phyloP scores from a whole-genome alignment of 2,113 vertebrate species.

The Pseudopodoces humilis region DNA sequence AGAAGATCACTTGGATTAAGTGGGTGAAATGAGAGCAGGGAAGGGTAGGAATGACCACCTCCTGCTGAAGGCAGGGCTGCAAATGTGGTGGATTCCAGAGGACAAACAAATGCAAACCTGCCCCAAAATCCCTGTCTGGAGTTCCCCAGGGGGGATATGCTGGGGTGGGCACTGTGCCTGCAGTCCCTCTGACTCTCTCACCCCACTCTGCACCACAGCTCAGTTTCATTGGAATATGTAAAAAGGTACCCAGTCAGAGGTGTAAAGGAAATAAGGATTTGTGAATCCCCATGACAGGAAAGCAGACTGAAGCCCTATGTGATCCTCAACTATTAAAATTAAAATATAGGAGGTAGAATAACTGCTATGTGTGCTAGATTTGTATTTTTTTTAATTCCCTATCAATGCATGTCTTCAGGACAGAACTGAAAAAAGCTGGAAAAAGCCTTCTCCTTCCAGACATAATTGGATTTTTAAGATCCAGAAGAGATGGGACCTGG shows the following conservation, averaged over 20 bases:
- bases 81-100: not conserved
- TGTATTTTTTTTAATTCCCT: not conserved
- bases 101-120: not conserved
- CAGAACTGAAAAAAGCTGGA: not conserved
- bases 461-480: not conserved
- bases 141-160: too few species aligned
- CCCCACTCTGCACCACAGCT: not conserved
- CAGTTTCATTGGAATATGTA: not conserved
- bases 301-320: accelerated
- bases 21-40: not conserved
- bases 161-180: not conserved
- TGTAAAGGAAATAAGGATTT: not conserved
- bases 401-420: not conserved
- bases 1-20: not conserved
- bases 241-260: not conserved
- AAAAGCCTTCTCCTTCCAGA: not conserved
- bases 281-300: not conserved
- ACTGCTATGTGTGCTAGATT: not conserved
- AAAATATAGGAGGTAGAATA: not conserved
- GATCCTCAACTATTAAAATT: not conserved
- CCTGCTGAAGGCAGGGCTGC: not conserved
- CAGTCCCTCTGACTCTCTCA: not conserved
- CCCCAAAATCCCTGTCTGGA: not conserved
- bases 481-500: not conserved
- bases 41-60: not conserved